phyloP scores from a whole-genome alignment of 37 sponge, comb jelly and placozoan genomes.

The Crambe crambe region DNA sequence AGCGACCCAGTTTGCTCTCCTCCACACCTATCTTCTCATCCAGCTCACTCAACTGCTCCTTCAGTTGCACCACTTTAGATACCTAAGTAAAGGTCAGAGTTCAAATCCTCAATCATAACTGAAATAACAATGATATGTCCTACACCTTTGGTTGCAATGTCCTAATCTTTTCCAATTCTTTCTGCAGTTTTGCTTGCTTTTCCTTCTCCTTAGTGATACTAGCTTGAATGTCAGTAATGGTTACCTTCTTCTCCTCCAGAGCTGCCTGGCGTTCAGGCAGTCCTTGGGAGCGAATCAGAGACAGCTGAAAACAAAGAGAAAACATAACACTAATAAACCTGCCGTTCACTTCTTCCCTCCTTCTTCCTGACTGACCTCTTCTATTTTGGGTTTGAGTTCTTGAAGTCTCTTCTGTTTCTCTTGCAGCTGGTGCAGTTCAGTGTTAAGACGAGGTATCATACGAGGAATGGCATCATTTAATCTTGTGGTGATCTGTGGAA shows the following conservation, averaged over 20 bases:
- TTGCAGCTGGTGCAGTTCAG: conserved; percentile 34
- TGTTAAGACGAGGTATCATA: conserved; percentile 38
- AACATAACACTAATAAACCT: too few relatives aligned
- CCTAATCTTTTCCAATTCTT: conserved; percentile 40
- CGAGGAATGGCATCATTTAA: conserved; percentile 61
- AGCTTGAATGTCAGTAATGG: neutral
- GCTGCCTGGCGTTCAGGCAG: conserved; percentile 10
- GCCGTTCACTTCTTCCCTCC: too few relatives aligned
- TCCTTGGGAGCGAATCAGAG: conserved; percentile 9
- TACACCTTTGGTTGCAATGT: conserved; percentile 39
- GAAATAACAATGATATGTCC: neutral
- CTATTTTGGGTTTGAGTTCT: conserved; percentile 62
- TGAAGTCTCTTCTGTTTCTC: conserved; percentile 50
- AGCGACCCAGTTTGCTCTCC: conserved; percentile 39
- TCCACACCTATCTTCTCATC: conserved; percentile 53
- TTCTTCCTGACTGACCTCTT: conserved; percentile 51
- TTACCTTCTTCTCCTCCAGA: conserved; percentile 15
- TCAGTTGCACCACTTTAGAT: conserved; percentile 24
- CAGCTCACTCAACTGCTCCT: conserved; percentile 40
- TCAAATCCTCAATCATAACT: neutral
- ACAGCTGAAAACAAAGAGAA: conserved; percentile 19
- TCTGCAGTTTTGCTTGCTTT: conserved; percentile 6
- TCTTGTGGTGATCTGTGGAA: conserved; percentile 44
- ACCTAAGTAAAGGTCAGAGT: neutral
- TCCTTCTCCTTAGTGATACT: conserved; percentile 12